Evolutionary conservation across 2,797 vertebrate genomes (phyloP).

Genomic region (Petrocephalus sullivani): DNA sequence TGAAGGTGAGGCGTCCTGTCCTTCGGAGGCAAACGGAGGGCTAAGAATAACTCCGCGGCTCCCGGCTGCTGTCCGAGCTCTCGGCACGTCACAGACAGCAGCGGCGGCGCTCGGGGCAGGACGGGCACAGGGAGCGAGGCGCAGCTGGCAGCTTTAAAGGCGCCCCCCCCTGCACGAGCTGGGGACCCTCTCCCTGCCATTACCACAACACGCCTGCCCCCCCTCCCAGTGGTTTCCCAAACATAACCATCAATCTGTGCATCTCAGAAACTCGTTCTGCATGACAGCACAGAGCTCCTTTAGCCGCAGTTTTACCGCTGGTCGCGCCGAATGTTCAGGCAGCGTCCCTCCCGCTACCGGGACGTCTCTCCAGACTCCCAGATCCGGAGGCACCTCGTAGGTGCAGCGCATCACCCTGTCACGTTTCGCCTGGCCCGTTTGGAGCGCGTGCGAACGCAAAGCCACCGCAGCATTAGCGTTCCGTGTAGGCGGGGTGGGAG

Average conservation of each 20-base stretch:
- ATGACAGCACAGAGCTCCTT: background rate
- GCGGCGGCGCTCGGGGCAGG: background rate
- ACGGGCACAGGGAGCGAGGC: background rate
- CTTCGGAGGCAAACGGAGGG: constrained; percentile 16
- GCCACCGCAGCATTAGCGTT: background rate
- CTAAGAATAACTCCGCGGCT: constrained; percentile 20
- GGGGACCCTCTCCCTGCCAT: constrained; percentile 7
- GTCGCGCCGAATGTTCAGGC: background rate
- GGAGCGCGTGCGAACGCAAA: background rate
- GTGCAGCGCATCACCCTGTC: background rate
- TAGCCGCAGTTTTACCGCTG: background rate
- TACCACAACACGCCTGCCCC: background rate
- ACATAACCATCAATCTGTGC: background rate
- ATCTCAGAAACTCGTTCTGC: background rate
- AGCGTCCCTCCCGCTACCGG: background rate
- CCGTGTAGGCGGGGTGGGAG: background rate
- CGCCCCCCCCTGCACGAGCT: background rate
- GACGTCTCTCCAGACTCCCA: background rate
- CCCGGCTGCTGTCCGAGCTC: background rate
- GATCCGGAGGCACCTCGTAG: background rate
- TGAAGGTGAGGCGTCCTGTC: constrained; percentile 21
- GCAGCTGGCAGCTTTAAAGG: background rate
- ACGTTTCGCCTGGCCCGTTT: background rate
- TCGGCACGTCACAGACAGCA: background rate
- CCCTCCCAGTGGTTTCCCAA: background rate